Evolutionary conservation across 1,140 invertebrate species (phyloP).

Genomic region (Elysia chlorotica): DNA sequence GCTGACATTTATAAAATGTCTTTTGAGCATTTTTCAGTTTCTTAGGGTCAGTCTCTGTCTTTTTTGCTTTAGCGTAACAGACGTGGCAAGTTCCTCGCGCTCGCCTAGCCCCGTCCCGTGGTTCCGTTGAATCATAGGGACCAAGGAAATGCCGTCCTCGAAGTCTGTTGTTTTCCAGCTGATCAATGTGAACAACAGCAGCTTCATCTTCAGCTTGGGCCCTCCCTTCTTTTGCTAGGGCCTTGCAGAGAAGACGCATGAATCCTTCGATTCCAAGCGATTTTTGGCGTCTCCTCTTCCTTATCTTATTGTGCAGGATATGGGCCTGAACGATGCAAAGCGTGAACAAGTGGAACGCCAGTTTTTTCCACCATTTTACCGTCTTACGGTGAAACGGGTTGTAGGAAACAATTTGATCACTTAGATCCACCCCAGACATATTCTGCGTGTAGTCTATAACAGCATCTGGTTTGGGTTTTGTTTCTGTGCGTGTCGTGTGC

Average conservation of each 20-base stretch:
- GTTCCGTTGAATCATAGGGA: background rate
- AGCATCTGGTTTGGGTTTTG: background rate
- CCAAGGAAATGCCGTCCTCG: background rate
- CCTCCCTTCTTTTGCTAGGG: background rate
- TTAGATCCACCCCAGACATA: background rate
- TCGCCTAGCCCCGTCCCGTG: too few relatives aligned
- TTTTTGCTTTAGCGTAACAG: background rate
- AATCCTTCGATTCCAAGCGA: background rate
- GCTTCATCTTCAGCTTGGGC: background rate
- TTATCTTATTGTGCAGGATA: background rate
- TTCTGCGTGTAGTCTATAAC: background rate
- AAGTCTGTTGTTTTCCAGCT: background rate
- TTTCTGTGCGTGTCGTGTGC: too few relatives aligned
- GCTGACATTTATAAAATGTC: background rate
- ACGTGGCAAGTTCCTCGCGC: background rate
- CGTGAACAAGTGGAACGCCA: conserved; percentile 1
- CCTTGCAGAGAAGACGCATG: background rate
- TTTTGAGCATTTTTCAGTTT: too few relatives aligned
- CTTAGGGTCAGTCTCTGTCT: background rate
- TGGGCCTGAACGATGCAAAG: conserved; percentile 1
- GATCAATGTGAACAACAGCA: background rate
- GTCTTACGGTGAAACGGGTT: background rate
- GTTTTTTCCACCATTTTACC: conserved; percentile 14
- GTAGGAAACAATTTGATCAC: background rate
- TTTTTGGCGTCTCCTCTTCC: background rate